A percentile compares a stretch with the other conserved stretches of the same genome.
These are phyloP conservation scores for Columba guinea DNA, from an alignment of 2,797 vertebrate species.

Conservation along the genomic window DNA sequence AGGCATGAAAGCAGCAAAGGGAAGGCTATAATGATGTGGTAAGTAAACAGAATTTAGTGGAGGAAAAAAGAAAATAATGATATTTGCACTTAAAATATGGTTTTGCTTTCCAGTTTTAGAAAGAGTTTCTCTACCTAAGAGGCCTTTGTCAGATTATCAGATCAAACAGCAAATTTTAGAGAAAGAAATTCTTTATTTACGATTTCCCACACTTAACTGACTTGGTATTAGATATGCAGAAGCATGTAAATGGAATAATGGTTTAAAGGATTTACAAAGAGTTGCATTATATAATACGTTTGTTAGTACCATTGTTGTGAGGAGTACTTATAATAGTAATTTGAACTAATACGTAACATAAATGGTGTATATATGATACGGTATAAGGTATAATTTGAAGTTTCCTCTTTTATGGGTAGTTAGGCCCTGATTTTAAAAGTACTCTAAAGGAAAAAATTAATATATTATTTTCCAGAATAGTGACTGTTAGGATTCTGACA, in stretches of 20 bases:
- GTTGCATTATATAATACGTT: not conserved
- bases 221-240: not conserved
- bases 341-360: not conserved
- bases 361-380: not conserved
- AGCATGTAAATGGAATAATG: not conserved
- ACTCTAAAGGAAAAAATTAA: not conserved
- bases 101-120: not conserved
- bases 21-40: not conserved
- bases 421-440: not conserved
- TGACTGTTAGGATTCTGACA: not conserved
- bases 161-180: not conserved
- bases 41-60: not conserved
- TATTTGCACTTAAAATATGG: not conserved
- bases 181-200: not conserved
- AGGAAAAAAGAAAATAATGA: not conserved
- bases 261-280: not conserved
- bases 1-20: not conserved
- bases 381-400: not conserved
- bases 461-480: not conserved
- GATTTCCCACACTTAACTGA: not conserved
- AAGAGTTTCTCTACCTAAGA: not conserved
- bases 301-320: not conserved
- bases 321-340: not conserved
- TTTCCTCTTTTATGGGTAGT: not conserved
- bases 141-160: not conserved